phyloP scores from a whole-genome alignment of 2,888 invertebrate genomes.

The Conchocele bisecta region DNA sequence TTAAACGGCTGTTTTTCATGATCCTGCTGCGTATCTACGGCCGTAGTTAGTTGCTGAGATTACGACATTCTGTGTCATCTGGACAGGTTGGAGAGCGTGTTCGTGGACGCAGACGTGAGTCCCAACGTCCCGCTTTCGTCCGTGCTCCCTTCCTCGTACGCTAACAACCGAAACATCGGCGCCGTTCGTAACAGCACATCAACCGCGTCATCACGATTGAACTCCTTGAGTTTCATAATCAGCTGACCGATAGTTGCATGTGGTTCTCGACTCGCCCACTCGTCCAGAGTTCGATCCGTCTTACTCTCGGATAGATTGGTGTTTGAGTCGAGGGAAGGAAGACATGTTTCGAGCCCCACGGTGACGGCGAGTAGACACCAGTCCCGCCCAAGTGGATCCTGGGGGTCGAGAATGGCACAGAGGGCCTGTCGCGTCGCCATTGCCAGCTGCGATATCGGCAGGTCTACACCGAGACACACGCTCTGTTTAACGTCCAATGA shows the following conservation, averaged over 20 bases:
- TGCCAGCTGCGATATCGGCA: slow-evolving; percentile 86
- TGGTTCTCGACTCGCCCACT: slow-evolving; percentile 83
- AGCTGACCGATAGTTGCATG: slow-evolving; percentile 85
- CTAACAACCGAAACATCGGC: slow-evolving; percentile 67
- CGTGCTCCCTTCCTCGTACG: slow-evolving; percentile 74
- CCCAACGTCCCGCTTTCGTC: slow-evolving; percentile 68
- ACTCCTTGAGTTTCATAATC: slow-evolving; percentile 85
- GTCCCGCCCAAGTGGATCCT: slow-evolving; percentile 85
- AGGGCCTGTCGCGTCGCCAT: slow-evolving; percentile 85
- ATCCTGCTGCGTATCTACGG: no score
- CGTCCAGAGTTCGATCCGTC: slow-evolving; percentile 84
- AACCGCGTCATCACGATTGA: slow-evolving; percentile 86
- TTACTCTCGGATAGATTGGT: slow-evolving; percentile 77
- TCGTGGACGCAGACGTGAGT: slow-evolving; percentile 71
- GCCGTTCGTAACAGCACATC: slow-evolving; percentile 85
- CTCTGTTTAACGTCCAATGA: slow-evolving; percentile 83
- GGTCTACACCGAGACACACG: slow-evolving; percentile 85
- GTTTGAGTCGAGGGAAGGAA: slow-evolving; percentile 84
- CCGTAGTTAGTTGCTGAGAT: no score
- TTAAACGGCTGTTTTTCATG: no score
- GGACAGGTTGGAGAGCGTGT: slow-evolving; percentile 76
- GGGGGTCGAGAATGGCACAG: slow-evolving; percentile 84
- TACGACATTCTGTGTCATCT: slow-evolving; percentile 58
- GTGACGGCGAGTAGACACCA: slow-evolving; percentile 85
- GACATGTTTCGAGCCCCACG: slow-evolving; percentile 85